phyloP scores from a whole-genome alignment of 2,888 invertebrate species.

The Cephus pygmeus region DNA sequence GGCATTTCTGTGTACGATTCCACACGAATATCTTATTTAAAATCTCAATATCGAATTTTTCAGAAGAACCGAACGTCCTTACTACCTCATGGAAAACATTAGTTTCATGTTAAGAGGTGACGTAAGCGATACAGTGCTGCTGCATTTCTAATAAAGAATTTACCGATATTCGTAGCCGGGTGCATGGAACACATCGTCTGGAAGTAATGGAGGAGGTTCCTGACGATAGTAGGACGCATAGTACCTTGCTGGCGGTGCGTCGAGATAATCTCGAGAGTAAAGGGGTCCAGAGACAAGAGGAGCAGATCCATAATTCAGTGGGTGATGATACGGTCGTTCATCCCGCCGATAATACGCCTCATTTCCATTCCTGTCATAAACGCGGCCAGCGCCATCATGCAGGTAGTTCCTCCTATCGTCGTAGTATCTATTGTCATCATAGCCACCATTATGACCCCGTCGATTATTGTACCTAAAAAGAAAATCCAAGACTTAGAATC shows the following conservation, averaged over 20 bases:
- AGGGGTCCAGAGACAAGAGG: slow-evolving; percentile 20
- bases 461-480: slow-evolving; percentile 62
- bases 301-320: slow-evolving; percentile 21
- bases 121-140: neutral
- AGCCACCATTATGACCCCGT: slow-evolving; percentile 65
- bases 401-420: slow-evolving; percentile 67
- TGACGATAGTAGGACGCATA: slow-evolving; percentile 18
- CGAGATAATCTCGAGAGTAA: slow-evolving; percentile 22
- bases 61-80: neutral
- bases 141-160: neutral
- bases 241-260: slow-evolving; percentile 23
- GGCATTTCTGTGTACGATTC: neutral
- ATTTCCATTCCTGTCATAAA: slow-evolving; percentile 49
- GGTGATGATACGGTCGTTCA: slow-evolving; percentile 24
- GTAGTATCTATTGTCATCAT: slow-evolving; percentile 67
- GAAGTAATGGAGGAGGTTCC: slow-evolving; percentile 7
- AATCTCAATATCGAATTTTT: neutral
- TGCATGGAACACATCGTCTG: neutral
- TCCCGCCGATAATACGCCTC: slow-evolving; percentile 34
- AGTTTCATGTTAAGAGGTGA: neutral
- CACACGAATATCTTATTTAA: neutral
- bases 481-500: neutral
- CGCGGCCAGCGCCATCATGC: slow-evolving; percentile 65
- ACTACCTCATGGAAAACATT: neutral
- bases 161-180: slow-evolving; percentile 3